phyloP scores from a whole-genome alignment of 2,797 vertebrate species.

The Pristis pectinata region DNA sequence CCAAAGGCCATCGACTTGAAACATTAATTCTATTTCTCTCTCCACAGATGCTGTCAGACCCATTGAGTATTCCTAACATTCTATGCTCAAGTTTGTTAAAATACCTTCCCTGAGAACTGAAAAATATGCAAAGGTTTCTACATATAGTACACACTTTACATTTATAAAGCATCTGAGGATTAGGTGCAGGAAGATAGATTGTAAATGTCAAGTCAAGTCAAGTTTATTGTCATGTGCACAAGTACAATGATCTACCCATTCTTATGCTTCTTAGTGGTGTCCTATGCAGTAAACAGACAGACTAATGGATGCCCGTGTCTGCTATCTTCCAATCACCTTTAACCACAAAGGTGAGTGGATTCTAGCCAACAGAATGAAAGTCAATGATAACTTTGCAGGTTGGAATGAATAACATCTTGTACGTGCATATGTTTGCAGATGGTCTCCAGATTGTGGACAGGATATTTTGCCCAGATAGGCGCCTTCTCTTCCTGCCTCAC shows the following conservation, averaged over 20 bases:
- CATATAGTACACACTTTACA: background rate
- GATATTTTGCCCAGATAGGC: background rate
- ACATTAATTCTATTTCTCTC: no score
- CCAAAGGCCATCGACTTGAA: no score
- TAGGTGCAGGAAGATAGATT: background rate
- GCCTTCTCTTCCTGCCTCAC: background rate
- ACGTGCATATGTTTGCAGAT: background rate
- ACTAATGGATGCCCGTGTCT: background rate
- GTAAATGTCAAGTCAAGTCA: background rate
- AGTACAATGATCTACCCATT: background rate
- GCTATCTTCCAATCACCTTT: background rate
- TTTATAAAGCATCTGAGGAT: background rate
- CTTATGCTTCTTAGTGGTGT: background rate
- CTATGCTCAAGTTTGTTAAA: no score
- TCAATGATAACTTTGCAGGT: background rate
- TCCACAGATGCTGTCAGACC: no score
- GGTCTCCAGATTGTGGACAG: background rate
- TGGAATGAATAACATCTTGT: background rate
- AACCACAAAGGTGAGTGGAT: background rate
- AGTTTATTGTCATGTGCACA: no score
- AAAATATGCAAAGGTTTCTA: background rate
- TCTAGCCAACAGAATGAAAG: background rate
- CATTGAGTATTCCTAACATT: no score
- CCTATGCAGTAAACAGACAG: background rate
- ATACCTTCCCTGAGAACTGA: background rate